These are phyloP conservation scores for Nasonia giraulti DNA, from an alignment of 1,140 invertebrate genomes.

Conservation along the genomic window DNA sequence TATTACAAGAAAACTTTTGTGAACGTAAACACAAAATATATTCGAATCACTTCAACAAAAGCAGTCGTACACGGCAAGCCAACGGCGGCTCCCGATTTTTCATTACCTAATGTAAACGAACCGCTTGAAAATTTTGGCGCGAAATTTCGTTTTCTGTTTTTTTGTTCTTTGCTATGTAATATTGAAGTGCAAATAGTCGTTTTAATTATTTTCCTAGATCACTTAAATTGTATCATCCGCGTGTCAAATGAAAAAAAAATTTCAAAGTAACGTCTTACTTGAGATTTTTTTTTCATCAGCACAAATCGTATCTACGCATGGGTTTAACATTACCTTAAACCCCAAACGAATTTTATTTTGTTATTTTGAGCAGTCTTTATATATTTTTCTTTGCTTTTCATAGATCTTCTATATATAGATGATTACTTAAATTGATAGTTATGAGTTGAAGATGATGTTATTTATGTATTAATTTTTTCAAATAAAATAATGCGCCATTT, in stretches of 20 bases:
- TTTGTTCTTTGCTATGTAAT: background rate
- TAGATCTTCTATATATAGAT: slow-evolving; percentile 42
- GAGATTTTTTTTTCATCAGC: background rate
- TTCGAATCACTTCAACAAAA: slow-evolving; percentile 11
- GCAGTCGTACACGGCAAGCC: background rate
- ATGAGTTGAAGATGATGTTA: slow-evolving; percentile 9
- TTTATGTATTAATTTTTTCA: slow-evolving; percentile 8
- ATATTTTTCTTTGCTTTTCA: slow-evolving; percentile 24
- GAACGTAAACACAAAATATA: background rate
- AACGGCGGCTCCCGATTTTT: background rate
- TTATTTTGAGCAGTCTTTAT: slow-evolving; percentile 49
- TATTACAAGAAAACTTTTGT: slow-evolving; percentile 9
- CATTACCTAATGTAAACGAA: background rate
- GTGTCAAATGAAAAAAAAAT: slow-evolving; percentile 24
- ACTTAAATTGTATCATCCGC: background rate
- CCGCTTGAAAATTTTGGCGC: slow-evolving; percentile 26
- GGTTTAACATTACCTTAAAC: slow-evolving; percentile 4
- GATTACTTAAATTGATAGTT: slow-evolving; percentile 17
- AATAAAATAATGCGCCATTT: slow-evolving; percentile 34
- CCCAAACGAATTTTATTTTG: slow-evolving; percentile 32
- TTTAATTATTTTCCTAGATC: background rate
- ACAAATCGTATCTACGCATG: background rate
- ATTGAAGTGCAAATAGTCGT: background rate
- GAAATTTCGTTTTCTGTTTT: slow-evolving; percentile 5
- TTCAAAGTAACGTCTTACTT: background rate